Percentiles rank a stretch among this genome's conserved stretches.
Evolutionary conservation across 2,888 invertebrate genomes (phyloP).

Genomic region (Allolobophora icterica): DNA sequence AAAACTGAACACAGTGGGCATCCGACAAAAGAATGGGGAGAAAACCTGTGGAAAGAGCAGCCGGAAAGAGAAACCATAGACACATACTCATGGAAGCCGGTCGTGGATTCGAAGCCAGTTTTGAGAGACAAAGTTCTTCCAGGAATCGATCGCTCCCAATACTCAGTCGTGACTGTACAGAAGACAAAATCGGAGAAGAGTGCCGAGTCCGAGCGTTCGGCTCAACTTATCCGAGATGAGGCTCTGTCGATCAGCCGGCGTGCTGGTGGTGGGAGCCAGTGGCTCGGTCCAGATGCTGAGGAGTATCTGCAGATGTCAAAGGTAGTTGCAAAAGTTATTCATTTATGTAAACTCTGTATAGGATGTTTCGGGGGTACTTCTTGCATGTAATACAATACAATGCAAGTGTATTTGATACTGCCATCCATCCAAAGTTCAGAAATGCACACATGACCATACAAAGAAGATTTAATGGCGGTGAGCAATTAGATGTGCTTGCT

Average conservation of each 20-base stretch:
- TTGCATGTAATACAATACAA: too few species aligned
- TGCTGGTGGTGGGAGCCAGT: neutral
- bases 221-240: conserved; percentile 18
- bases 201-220: neutral
- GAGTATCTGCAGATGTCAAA: neutral
- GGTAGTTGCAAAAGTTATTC: neutral
- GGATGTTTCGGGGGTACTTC: too few species aligned
- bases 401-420: too few species aligned
- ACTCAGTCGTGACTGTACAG: neutral
- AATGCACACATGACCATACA: too few species aligned
- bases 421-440: too few species aligned
- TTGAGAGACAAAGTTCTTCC: neutral
- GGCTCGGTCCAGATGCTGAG: neutral
- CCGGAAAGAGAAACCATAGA: neutral
- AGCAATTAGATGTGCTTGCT: too few species aligned
- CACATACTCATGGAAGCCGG: neutral
- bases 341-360: neutral
- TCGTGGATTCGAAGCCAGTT: neutral
- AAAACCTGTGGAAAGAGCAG: neutral
- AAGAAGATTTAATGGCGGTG: too few species aligned
- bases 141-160: too few species aligned
- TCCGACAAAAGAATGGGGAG: neutral
- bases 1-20: neutral
- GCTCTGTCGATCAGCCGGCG: neutral
- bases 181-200: neutral